phyloP scores from a whole-genome alignment of 1,140 invertebrate species.

The Archivesica marissinica region DNA sequence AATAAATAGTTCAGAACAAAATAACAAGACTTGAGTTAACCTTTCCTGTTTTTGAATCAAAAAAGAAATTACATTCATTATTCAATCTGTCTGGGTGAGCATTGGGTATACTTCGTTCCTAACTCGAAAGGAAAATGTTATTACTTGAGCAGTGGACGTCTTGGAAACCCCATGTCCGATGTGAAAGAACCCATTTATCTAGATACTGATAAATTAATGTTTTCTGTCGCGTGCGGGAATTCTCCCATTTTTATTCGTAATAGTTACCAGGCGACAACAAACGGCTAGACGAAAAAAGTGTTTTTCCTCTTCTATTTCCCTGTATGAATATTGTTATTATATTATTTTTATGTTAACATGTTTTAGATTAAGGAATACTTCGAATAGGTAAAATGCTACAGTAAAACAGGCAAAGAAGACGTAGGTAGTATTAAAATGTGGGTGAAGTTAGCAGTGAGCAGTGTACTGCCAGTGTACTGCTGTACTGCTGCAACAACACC shows the following conservation, averaged over 20 bases:
- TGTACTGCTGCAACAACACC: too few species aligned
- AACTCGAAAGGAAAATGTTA: constrained; percentile 65
- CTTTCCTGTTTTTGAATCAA: background rate
- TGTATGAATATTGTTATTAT: too few species aligned
- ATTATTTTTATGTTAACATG: too few species aligned
- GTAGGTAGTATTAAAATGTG: too few species aligned
- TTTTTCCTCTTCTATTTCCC: too few species aligned
- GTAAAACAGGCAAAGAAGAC: too few species aligned
- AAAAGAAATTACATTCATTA: constrained; percentile 27
- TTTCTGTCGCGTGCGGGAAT: constrained; percentile 43
- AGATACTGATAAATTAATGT: constrained; percentile 51
- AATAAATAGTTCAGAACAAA: too few species aligned
- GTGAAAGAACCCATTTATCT: constrained; percentile 61
- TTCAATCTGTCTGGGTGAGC: constrained; percentile 4
- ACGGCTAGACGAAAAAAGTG: background rate
- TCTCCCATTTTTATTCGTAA: constrained; percentile 59
- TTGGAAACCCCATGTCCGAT: constrained; percentile 42
- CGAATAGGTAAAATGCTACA: too few species aligned
- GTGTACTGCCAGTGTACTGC: too few species aligned
- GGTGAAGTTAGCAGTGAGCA: too few species aligned
- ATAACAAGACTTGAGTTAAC: too few species aligned
- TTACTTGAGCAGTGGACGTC: constrained; percentile 51
- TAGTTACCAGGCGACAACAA: constrained; percentile 52
- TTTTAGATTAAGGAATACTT: too few species aligned
- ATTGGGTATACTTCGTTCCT: constrained; percentile 42